Percentiles rank a stretch among this genome's conserved stretches.
These are phyloP conservation scores for Goniozus legneri DNA, from an alignment of 1,140 invertebrate species.

Conservation along the genomic window DNA sequence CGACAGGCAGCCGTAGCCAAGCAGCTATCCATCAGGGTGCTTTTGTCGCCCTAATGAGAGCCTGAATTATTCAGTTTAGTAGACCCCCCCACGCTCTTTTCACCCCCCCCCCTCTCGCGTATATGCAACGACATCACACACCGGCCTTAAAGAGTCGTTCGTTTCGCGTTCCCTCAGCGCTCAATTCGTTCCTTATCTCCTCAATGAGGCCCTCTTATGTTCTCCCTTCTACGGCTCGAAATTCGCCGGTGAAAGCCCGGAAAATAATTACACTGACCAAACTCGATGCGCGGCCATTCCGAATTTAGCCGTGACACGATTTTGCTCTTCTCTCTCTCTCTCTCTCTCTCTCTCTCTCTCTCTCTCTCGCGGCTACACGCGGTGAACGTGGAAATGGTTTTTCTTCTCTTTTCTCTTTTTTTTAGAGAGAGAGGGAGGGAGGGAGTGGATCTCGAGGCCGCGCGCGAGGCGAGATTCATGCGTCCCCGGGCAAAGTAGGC, in stretches of 20 bases:
- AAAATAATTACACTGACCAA: background rate
- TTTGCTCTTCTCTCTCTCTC: background rate
- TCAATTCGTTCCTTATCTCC: too few relatives aligned
- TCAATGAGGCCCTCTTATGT: too few relatives aligned
- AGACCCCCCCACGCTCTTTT: conserved; percentile 21
- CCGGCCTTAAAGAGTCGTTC: conserved; percentile 12
- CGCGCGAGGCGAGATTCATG: too few relatives aligned
- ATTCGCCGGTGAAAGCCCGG: background rate
- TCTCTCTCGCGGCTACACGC: conserved; percentile 13
- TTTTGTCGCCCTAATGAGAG: conserved; percentile 59
- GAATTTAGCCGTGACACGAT: too few relatives aligned
- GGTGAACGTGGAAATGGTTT: too few relatives aligned
- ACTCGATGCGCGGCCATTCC: background rate
- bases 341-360: conserved; percentile 2
- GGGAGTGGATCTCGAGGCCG: too few relatives aligned
- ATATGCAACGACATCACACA: too few relatives aligned
- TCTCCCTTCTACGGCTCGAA: too few relatives aligned
- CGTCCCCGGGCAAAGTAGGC: too few relatives aligned
- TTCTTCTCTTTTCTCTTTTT: conserved; percentile 27
- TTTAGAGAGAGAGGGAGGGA: background rate
- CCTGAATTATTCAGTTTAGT: conserved; percentile 54
- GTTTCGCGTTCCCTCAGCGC: too few relatives aligned
- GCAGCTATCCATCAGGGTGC: conserved; percentile 56
- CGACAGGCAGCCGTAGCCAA: conserved; percentile 41
- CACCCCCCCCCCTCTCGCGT: background rate